Base-by-base conservation (phyloP, 2,113 vertebrate species). In the Ictalurus furcatus region DNA sequence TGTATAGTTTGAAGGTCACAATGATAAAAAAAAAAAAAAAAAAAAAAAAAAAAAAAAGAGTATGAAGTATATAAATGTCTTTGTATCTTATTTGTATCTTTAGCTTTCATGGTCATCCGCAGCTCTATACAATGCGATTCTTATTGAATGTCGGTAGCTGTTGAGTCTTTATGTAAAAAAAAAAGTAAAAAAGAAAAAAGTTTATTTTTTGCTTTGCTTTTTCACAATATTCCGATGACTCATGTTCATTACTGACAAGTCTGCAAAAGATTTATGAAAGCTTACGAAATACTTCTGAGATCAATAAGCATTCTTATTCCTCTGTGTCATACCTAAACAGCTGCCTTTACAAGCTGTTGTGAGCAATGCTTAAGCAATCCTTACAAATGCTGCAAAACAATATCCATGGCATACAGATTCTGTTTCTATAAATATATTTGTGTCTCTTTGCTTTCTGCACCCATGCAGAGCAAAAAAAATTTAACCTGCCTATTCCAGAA, bases 211-310 rank as follows among this genome's bases (percentile, higher is more conserved):
- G 1, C 59, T 85, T 87, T 86, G 71, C 73, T 82, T 87, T 87
- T 86, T 85, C 85, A 85, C 85, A 82, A 56, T 82, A 87, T 82
- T 54, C 69, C 28, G 54, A 40, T 84, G 56, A 71, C 71, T 88
- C 85, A 63, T 84, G 85, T 87, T 85, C 81, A 74, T 87, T 80
- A 86, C 34, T 76, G 37, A 85, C 54, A 85, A 84, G 65, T 69
- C 34, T 52, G 28, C 8, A 13, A 54, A 85, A 65, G 23, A 69
- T n/a, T 48, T 85, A 21, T 69, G 61, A 85, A 63, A 54, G 63
- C 84, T 85, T 85, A 52, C 65, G 44, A 69, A 85, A 85, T 69
- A 69, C 84, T 52, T 67, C 63, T 19, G 59, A 59, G 61, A 69
- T 85, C 44, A 52, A 85, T 85, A 34, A 65, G 83, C 25, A 30